Conservation (phyloP, 1,140 invertebrate genomes). For the Daktulosphaira vitifoliae region DNA sequence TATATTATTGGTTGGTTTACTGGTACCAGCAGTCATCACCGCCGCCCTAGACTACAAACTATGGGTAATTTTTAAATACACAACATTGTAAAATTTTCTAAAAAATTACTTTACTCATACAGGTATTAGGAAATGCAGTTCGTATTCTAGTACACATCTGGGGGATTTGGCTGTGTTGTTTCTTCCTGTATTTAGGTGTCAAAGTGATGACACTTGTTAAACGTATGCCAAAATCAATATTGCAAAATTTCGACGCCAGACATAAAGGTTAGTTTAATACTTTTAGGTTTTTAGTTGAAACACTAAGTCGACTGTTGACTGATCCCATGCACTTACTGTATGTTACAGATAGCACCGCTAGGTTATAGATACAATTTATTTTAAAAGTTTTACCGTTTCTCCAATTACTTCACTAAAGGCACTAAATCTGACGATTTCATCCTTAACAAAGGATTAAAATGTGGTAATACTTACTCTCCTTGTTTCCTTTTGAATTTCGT, state of each 20-base stretch:
- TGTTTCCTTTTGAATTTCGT: too few species aligned
- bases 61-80: slow-evolving; percentile 4
- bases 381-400: too few species aligned
- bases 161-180: slow-evolving; percentile 50
- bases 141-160: slow-evolving; percentile 52
- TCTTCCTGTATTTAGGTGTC: slow-evolving; percentile 50
- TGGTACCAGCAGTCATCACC: slow-evolving; percentile 11
- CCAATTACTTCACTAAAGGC: too few species aligned
- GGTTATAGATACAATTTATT: too few species aligned
- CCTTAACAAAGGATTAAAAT: too few species aligned
- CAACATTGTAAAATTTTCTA: too few species aligned
- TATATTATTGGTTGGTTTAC: slow-evolving; percentile 15
- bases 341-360: too few species aligned
- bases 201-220: slow-evolving; percentile 46
- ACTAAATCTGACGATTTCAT: too few species aligned
- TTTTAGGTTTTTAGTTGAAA: too few species aligned
- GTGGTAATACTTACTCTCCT: too few species aligned
- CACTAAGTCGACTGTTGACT: too few species aligned
- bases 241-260: slow-evolving; percentile 44
- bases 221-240: slow-evolving; percentile 46
- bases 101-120: background rate
- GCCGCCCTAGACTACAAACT: slow-evolving; percentile 16
- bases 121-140: slow-evolving; percentile 48
- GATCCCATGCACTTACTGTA: too few species aligned
- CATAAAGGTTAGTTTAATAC: slow-evolving; percentile 45